Conservation (phyloP, 1,140 invertebrate genomes). For the Hylyphantes graminicola region DNA sequence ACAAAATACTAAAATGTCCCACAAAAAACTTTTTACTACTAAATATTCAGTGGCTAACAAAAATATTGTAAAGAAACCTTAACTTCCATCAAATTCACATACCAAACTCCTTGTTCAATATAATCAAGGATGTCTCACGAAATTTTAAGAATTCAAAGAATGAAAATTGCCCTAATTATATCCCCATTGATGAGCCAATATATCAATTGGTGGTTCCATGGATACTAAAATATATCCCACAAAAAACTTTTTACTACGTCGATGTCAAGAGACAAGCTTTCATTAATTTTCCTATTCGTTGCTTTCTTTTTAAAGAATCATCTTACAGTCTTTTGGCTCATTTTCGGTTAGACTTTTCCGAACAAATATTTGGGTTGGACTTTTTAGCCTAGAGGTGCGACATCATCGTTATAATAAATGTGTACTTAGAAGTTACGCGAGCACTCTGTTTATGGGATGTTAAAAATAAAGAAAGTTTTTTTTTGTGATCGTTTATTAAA, state of each 20-base stretch:
- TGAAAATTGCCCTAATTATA: neutral
- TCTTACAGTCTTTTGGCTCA: neutral
- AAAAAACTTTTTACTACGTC: too few relatives aligned
- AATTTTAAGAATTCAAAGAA: neutral
- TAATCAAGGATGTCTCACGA: neutral
- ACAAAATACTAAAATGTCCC: too few relatives aligned
- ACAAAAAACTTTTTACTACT: too few relatives aligned
- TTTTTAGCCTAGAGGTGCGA: slow-evolving; percentile 45
- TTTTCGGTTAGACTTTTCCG: neutral
- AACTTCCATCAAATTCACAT: too few relatives aligned
- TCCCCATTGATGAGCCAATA: neutral
- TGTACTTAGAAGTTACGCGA: slow-evolving; percentile 22
- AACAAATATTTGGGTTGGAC: slow-evolving; percentile 39
- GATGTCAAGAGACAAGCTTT: slow-evolving; percentile 6
- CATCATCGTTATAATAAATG: neutral
- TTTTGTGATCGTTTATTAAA: slow-evolving; percentile 25
- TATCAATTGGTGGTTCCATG: neutral
- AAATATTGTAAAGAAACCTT: too few relatives aligned
- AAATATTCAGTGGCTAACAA: too few relatives aligned
- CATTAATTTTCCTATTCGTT: slow-evolving; percentile 11
- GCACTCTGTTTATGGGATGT: neutral
- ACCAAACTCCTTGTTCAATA: too few relatives aligned
- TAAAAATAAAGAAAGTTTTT: too few relatives aligned
- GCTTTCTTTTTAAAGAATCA: neutral
- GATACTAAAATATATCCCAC: too few relatives aligned